These are phyloP conservation scores for Artibeus jamaicensis DNA, from an alignment of 2,797 vertebrate species.

Conservation along the genomic window DNA sequence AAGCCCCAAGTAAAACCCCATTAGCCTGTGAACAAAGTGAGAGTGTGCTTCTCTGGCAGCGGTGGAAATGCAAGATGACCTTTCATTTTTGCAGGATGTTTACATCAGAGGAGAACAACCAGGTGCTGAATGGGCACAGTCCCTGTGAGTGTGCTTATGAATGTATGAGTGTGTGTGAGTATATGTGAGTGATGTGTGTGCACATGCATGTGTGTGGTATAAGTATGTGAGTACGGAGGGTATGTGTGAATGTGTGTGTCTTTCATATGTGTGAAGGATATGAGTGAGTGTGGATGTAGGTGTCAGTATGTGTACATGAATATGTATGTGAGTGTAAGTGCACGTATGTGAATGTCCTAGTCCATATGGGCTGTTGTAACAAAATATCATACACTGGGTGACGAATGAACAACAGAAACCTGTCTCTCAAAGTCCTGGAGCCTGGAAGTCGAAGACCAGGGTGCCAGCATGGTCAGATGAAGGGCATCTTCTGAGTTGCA, in stretches of 20 bases:
- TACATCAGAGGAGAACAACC: not conserved
- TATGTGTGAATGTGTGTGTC: not conserved
- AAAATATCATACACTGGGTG: not conserved
- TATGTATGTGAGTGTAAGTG: not conserved
- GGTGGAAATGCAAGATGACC: not conserved
- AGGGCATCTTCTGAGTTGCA: not conserved
- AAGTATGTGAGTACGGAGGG: not conserved
- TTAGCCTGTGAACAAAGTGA: not conserved
- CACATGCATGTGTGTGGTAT: not conserved
- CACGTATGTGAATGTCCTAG: not conserved
- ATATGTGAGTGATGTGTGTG: not conserved
- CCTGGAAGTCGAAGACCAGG: not conserved
- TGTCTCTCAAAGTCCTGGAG: not conserved
- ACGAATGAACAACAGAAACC: not conserved
- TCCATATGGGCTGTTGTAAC: not conserved
- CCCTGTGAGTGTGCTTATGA: not conserved
- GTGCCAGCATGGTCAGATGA: not conserved
- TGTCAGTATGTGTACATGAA: not conserved
- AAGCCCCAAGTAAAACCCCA: slow-evolving; percentile 18
- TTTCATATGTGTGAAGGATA: not conserved
- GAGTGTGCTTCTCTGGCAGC: not conserved
- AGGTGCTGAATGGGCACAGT: not conserved
- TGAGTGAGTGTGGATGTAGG: not conserved
- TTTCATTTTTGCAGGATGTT: slow-evolving; percentile 47
- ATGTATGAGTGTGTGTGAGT: not conserved